These are phyloP conservation scores for Chrysina gloriosa DNA, from an alignment of 2,888 invertebrate species.

Conservation along the genomic window DNA sequence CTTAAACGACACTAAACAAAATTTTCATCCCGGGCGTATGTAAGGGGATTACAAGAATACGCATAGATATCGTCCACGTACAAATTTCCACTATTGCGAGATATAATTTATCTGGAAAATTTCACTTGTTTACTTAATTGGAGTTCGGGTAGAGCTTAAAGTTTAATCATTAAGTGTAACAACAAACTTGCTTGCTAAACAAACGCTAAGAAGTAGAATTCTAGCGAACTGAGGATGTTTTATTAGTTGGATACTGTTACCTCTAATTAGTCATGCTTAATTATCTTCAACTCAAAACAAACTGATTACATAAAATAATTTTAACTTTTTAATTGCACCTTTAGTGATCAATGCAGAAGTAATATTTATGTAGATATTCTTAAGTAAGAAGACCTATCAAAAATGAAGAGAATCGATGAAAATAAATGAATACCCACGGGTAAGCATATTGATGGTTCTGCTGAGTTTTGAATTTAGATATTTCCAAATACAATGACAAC, in stretches of 20 bases:
- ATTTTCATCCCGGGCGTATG: not conserved
- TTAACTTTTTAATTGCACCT: no score
- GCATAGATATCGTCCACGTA: not conserved
- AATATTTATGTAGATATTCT: no score
- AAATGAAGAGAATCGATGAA: no score
- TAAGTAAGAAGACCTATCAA: no score
- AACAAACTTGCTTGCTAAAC: slow-evolving; percentile 25
- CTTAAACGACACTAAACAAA: slow-evolving; percentile 6
- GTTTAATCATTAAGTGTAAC: slow-evolving; percentile 30
- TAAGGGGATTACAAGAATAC: slow-evolving; percentile 30
- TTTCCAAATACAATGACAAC: no score
- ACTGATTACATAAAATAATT: no score
- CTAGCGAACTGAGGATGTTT: not conserved
- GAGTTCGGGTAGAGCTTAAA: slow-evolving; percentile 5
- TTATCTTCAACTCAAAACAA: not conserved
- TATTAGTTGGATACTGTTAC: not conserved
- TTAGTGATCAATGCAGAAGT: no score
- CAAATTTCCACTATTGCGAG: slow-evolving; percentile 25
- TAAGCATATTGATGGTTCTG: no score
- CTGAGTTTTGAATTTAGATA: no score
- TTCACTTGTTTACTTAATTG: slow-evolving; percentile 30
- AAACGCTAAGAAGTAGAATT: slow-evolving; percentile 12
- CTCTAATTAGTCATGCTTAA: slow-evolving; percentile 12
- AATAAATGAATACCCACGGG: no score
- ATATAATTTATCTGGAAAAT: slow-evolving; percentile 27